Evolutionary conservation across 1,140 invertebrate genomes (phyloP), one percentile per base, ranked within the genome.

Genomic region (Apis mellifera): DNA sequence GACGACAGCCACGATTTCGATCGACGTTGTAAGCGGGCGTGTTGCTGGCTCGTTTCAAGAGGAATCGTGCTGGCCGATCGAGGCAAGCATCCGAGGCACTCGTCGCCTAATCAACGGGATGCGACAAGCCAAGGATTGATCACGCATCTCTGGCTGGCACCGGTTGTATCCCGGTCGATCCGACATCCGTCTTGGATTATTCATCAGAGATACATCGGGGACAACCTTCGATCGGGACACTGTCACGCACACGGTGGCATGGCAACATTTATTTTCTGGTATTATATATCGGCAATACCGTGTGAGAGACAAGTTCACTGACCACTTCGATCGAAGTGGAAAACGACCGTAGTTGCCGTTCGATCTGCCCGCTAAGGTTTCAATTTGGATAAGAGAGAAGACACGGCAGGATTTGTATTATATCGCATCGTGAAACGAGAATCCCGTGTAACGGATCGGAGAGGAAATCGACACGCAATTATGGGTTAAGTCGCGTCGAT

Each of bases 281-380:
- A 32, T 19, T 57, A 32, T 19, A 64, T 9, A 64, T 64, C 3
- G 26, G 15, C 50, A 32, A 50, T 23, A 12, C 32, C 48, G 42
- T 48, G 50, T 42, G 26, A 12, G 26, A 12, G 78, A 42, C 52
- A 48, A 74, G 86, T 87, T 87, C 85, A 87, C 75, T 78, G 86
- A 87, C 86, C 86, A 84, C 59, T 23, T 42, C 70, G 82, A 87
- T 87, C 82, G 77, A 81, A 87, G 74, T 78, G 59, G 82, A 87
- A 87, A 87, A 87, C 75, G 85, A 87, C 82, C 79, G 80, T 76
- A 74, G 42, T 50, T 57, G 70, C 32, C 32, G n/a, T 15, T 64
- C 77, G 26, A 32, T 21, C 62, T 80, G 57, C 78, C 9, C 55
- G 59, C 78, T 87, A 84, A 83, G 76, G 85, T 84, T 87, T 87